A percentile compares a stretch with the other conserved stretches of the same genome.
These are phyloP conservation scores for Rhabdophis nuchalis DNA, from an alignment of 2,797 vertebrate species.

Conservation along the genomic window DNA sequence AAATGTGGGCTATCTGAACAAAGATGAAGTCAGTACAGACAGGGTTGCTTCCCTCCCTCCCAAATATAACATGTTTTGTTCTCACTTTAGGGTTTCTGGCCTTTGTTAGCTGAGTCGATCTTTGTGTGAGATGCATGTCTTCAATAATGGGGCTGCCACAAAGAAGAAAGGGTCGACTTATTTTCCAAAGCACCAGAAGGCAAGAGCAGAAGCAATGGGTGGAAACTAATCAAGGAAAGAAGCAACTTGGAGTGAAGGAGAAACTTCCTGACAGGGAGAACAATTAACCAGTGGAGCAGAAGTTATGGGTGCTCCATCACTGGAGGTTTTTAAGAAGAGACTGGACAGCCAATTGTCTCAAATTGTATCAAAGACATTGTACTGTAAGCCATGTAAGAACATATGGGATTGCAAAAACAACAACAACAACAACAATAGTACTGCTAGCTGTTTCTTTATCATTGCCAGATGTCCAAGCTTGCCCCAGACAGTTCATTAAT, in stretches of 20 bases:
- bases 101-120: slow-evolving; percentile 13
- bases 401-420: not conserved
- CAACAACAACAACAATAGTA: not conserved
- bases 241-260: not conserved
- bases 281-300: not conserved
- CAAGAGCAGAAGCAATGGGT: not conserved
- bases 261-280: not conserved
- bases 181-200: not conserved
- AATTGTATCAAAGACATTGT: not conserved
- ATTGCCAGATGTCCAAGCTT: slow-evolving; percentile 7
- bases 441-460: not conserved
- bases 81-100: slow-evolving; percentile 19
- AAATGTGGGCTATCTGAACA: slow-evolving; percentile 1
- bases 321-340: not conserved
- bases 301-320: not conserved
- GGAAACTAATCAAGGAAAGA: not conserved
- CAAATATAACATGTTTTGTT: slow-evolving; percentile 1
- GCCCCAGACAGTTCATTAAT: not conserved
- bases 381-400: not conserved
- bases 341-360: not conserved
- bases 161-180: not conserved
- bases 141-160: not conserved
- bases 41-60: not conserved
- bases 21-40: not conserved
- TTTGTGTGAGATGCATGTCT: slow-evolving; percentile 21